Evolutionary conservation across 2,113 vertebrate species (phyloP).

Genomic region (Engraulis encrasicolus): DNA sequence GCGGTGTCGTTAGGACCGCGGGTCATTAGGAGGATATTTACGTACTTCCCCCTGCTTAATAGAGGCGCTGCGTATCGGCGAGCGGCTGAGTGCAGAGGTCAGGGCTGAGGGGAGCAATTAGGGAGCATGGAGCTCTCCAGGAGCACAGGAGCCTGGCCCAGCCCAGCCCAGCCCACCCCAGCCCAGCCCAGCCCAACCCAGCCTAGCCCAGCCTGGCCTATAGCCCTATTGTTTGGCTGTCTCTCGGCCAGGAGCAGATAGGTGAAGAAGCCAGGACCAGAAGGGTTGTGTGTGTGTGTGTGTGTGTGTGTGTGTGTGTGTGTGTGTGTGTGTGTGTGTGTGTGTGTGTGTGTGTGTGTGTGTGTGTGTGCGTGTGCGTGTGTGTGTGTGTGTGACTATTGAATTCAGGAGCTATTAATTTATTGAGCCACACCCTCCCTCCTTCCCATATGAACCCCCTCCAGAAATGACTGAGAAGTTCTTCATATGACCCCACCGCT

Average conservation of each 20-base stretch:
- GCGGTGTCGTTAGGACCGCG: slow-evolving; percentile 63
- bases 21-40: slow-evolving; percentile 82
- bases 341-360: too few species aligned
- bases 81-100: slow-evolving; percentile 77
- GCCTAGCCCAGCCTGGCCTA: slow-evolving; percentile 61
- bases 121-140: slow-evolving; percentile 72
- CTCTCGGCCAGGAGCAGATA: slow-evolving; percentile 56
- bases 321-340: slow-evolving; percentile 47
- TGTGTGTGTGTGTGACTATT: slow-evolving; percentile 51
- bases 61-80: slow-evolving; percentile 76
- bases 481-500: too few species aligned
- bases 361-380: slow-evolving; percentile 49
- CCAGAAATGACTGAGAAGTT: background rate
- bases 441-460: too few species aligned
- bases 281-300: too few species aligned
- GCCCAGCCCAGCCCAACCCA: too few species aligned
- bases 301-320: slow-evolving; percentile 50
- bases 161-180: too few species aligned
- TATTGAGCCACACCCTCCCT: slow-evolving; percentile 51
- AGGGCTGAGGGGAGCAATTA: slow-evolving; percentile 79
- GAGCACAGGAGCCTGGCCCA: too few species aligned
- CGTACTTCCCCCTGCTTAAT: slow-evolving; percentile 80
- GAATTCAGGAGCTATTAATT: slow-evolving; percentile 59
- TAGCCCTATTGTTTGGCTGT: slow-evolving; percentile 58
- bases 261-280: slow-evolving; percentile 59